Base-by-base conservation (phyloP, 2,888 invertebrate genomes). In the Dasysyrphus albostriatus region DNA sequence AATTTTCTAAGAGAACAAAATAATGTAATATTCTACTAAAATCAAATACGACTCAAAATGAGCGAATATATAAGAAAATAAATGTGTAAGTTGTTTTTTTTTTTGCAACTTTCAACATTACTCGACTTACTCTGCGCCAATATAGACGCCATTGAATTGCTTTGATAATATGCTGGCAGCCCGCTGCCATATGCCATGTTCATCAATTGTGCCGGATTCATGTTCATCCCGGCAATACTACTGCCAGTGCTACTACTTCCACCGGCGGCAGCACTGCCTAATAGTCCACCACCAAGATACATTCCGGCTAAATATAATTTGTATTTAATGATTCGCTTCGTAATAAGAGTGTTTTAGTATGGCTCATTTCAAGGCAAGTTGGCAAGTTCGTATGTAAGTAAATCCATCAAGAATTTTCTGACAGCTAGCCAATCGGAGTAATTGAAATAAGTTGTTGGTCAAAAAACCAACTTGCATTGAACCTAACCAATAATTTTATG, bases 41-140 rank as follows among this genome's bases (percentile, higher is more conserved):
- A 77, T 37, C 0, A 65, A 65, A 34, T 24, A 63, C 54, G 47
- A 84, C 34, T 14, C 34, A 59, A 49, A 24, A 10, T 24, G 29
- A 44, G 19, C 10, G 42, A 63, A 29, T 59, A 7, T n/a, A n/a
- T 8, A 59, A 56, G 19, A 70, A 44, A 54, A 32, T 49, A 37
- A 51, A 59, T 37, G 9, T 89, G 90, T 89, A 91, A 91, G 24
- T 65, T 61, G 16, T 9, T 44, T 54, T 32, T 37, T 44, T 37
- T 44, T 29, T 89, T 89, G 90, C 90, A 91, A 91, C 91, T 91
- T 91, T 91, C 91, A 92, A 92, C 91, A 91, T 91, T 91, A 92
- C 90, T 91, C 89, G 91, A 96, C 96, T 96, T 95, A 97, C 96
- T 96, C 94, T 96, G 96, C 93, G 96, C 96, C 93, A 97, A 94